Evolutionary conservation across 2,797 vertebrate species (phyloP).

Genomic region (Heteromormyrus szaboi): DNA sequence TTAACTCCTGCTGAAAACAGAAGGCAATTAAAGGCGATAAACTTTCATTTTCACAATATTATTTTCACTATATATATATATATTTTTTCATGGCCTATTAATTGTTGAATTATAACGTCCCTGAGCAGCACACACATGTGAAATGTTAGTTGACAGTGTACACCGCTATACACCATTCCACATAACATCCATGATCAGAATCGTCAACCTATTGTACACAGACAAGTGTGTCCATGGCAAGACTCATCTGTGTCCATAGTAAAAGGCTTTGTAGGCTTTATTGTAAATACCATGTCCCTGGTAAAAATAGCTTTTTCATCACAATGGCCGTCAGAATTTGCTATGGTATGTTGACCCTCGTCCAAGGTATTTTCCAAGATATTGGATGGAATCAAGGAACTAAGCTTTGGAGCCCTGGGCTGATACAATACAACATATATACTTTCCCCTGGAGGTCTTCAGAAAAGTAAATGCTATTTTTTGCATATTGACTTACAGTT

Average conservation of each 20-base stretch:
- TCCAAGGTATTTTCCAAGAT: background rate
- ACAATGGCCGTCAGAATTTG: background rate
- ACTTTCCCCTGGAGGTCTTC: background rate
- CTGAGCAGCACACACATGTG: background rate
- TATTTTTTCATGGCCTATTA: background rate
- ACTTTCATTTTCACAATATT: background rate
- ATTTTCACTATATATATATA: background rate
- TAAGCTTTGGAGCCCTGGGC: background rate
- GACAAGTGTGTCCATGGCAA: background rate
- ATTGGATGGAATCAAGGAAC: background rate
- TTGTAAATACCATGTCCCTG: background rate
- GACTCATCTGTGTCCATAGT: background rate
- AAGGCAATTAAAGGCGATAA: background rate
- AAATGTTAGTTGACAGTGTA: background rate
- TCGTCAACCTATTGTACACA: background rate
- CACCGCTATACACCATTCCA: background rate
- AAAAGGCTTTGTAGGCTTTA: background rate
- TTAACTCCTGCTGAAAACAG: background rate
- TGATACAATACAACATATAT: background rate
- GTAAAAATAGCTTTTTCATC: background rate
- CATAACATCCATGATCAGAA: background rate
- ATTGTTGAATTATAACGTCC: background rate
- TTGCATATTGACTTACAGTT: background rate
- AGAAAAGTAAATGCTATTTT: background rate
- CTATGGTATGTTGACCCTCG: background rate